Evolutionary conservation across 2,113 vertebrate species (phyloP), one percentile per base, ranked within the genome.

Genomic region (Tautogolabrus adspersus): DNA sequence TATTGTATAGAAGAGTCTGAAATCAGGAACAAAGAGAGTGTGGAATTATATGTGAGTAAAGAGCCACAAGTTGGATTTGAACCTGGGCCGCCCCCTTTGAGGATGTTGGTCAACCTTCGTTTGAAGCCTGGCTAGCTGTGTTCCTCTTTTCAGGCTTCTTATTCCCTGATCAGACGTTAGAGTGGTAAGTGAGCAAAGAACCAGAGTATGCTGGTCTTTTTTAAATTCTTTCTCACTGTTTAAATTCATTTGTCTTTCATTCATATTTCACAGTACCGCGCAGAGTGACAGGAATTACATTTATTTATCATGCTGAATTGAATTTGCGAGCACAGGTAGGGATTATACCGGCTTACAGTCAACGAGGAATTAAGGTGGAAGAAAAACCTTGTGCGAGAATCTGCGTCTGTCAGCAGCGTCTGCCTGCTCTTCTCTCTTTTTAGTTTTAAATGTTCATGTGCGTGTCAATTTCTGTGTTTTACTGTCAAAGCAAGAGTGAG

Each of bases 291-390:
- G 8, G 8, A 46, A 10, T 54, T 19, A n/a, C 19, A 69, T 81
- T 63, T 58, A 26, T 71, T 63, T 67, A 37, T 62, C 15, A 62
- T 67, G 57, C 16, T 16, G 51, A 62, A 62, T 52, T 38, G 16
- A 22, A 62, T 66, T 12, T 7, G 34, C 8, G 13, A 38, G 60
- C 47, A 26, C 76, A 81, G 34, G 51, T n/a, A 70, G 42, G 64
- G 23, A 59, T 69, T 19, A 59, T 44, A 77, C 13, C 21, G 59
- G 7, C 4, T 51, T 34, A 30, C 38, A 40, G 38, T 66, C 7
- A 64, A 67, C 5, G 1, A 34, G 21, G 22, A 57, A 49, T 47
- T 46, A 1, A 0, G 3, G 58, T 61, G 12, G 26, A 30, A 13
- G 49, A 40, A 57, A 57, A 12, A 34, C 19, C 30, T 21, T 3